Evolutionary conservation across 2,797 vertebrate species (phyloP).

Genomic region (Sebastes paucispinis): DNA sequence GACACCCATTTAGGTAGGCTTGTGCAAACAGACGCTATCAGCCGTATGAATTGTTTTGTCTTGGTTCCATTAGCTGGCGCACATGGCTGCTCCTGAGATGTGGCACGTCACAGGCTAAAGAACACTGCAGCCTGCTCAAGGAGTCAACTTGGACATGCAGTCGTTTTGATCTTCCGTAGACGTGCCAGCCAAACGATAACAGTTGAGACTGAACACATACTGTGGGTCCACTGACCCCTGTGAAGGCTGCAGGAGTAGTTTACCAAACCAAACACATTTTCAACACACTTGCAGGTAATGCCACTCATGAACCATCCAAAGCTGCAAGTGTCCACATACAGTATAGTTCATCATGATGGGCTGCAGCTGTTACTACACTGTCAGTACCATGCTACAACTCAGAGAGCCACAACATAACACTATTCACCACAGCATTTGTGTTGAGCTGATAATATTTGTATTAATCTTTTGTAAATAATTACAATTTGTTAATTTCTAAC

Average conservation of each 20-base stretch:
- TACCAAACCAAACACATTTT: neutral
- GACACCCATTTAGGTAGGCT: slow-evolving; percentile 47
- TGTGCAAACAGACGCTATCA: slow-evolving; percentile 72
- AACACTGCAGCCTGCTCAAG: slow-evolving; percentile 2
- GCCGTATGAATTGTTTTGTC: slow-evolving; percentile 64
- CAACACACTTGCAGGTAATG: neutral
- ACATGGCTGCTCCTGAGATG: slow-evolving; percentile 32
- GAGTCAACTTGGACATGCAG: neutral
- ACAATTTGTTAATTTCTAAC: too few species aligned
- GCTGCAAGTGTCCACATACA: neutral
- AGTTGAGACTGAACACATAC: neutral
- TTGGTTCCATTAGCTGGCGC: slow-evolving; percentile 66
- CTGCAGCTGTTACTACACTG: slow-evolving; percentile 9
- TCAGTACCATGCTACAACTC: neutral
- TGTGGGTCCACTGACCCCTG: neutral
- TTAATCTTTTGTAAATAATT: neutral
- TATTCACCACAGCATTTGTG: neutral
- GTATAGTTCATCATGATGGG: neutral
- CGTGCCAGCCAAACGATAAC: neutral
- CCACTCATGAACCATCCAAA: neutral
- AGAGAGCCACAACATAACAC: neutral
- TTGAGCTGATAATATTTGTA: neutral
- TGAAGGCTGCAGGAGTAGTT: neutral
- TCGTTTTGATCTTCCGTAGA: neutral
- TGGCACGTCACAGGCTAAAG: slow-evolving; percentile 30